Conservation (phyloP, 2,797 vertebrate genomes). For the Poecilia velifera region DNA sequence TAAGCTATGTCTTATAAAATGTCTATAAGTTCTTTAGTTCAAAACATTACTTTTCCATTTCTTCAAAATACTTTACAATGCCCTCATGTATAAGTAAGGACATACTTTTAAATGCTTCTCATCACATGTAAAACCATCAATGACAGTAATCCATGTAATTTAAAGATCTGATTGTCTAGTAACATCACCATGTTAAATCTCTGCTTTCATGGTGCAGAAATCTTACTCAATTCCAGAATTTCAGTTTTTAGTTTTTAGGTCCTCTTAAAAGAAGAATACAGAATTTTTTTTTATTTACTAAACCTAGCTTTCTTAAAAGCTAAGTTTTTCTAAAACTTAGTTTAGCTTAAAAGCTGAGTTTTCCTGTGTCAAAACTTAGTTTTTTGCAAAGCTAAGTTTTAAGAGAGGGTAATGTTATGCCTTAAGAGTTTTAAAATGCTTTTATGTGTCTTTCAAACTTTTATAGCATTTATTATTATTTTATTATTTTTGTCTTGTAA, state of each 20-base stretch:
- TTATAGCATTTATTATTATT: not conserved
- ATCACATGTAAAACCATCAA: not conserved
- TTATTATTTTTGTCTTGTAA: not conserved
- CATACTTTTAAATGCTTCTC: not conserved
- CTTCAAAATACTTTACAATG: not conserved
- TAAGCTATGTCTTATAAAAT: not conserved
- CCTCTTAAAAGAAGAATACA: not conserved
- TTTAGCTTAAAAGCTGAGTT: too few species aligned
- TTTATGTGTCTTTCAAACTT: not conserved
- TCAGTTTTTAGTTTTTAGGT: not conserved
- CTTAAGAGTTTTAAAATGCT: not conserved
- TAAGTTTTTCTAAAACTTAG: not conserved
- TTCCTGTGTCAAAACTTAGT: too few species aligned
- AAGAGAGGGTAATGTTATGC: not conserved
- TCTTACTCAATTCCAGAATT: not conserved
- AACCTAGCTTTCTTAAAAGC: not conserved
- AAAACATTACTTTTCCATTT: not conserved
- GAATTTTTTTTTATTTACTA: not conserved
- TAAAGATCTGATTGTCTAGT: not conserved
- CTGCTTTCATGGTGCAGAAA: not conserved
- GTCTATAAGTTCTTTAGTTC: not conserved
- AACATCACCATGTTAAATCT: not conserved
- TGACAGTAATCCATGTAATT: not conserved
- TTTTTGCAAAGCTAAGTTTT: too few species aligned
- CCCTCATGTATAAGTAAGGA: not conserved